Base-by-base conservation (phyloP, 92 coral and sea anemone species). In the Pocillopora meandrina region DNA sequence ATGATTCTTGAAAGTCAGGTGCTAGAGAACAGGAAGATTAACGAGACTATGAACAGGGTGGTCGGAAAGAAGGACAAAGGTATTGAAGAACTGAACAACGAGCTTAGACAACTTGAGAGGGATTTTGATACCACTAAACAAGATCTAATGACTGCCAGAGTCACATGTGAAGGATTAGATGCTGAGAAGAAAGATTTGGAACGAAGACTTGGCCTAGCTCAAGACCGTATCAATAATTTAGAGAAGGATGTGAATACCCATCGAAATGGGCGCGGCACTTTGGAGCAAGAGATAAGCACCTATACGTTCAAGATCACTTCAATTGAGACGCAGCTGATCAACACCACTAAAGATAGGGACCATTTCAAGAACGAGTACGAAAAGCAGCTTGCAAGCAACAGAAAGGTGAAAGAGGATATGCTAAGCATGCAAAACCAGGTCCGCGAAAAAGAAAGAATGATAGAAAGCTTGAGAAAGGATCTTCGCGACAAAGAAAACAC, bases 331-430 rank as follows among this genome's bases (percentile, higher is more conserved):
- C 98, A 96, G 81, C 85, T 96, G 56, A 87, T 92, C 47, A 96
- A 92, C 85, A 76, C 81, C 23, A 75, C 90, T 76, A 95, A 93
- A 82, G 99, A 96, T 79, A 89, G 85, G 56, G 99, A 92, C n/a
- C 98, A 96, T 82, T 96, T 75, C 92, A 96, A 94, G 90, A 94
- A 87, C 81, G 99, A 96, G 86, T 92, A 87, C 75, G 90, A 90
- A 16, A 90, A 80, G 47, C 78, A 93, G 60, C 97, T 92, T 23
- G 92, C 87, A 47, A 85, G 86, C 78, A 92, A 92, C 83, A 85
- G 98, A 61, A 96, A 92, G 75, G 87, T 79, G 56, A 95, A 95
- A 55, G 99, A 94, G 71, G 95, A 94, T 15, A 80, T 95, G 71
- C 86, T 96, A 15, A 86, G 84, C 66, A 52, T 94, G 16, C 99